These are phyloP conservation scores for Eueides isabella DNA, from an alignment of 1,140 invertebrate genomes.

Conservation along the genomic window DNA sequence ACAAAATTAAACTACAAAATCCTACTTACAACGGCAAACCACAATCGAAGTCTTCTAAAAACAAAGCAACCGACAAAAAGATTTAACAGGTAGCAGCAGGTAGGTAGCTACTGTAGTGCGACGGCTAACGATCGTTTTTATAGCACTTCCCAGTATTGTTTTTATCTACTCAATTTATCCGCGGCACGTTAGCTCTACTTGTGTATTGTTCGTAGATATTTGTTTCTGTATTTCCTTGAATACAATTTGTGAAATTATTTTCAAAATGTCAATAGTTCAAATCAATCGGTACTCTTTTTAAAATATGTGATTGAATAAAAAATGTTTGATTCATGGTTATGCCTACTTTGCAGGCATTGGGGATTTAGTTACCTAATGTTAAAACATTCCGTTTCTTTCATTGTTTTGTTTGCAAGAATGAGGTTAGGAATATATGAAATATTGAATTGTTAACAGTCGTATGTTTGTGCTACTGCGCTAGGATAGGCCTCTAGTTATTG, in stretches of 20 bases:
- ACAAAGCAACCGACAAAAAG: not conserved
- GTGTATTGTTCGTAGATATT: not conserved
- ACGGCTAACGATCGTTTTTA: slow-evolving; percentile 4
- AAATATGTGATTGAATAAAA: too few species aligned
- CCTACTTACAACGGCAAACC: too few species aligned
- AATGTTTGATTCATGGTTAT: not conserved
- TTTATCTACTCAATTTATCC: slow-evolving; percentile 10
- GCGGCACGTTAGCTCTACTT: not conserved
- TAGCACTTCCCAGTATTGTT: slow-evolving; percentile 3
- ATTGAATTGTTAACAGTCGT: too few species aligned
- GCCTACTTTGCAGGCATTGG: too few species aligned
- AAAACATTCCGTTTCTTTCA: too few species aligned
- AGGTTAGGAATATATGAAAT: too few species aligned
- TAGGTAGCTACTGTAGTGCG: not conserved
- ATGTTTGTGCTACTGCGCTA: too few species aligned
- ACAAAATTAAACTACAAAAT: too few species aligned
- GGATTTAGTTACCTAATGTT: too few species aligned
- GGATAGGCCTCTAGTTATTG: too few species aligned
- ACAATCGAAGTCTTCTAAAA: not conserved
- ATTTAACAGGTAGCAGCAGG: not conserved
- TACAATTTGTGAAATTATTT: not conserved
- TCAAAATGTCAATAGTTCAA: not conserved
- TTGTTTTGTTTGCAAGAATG: too few species aligned
- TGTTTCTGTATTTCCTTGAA: not conserved
- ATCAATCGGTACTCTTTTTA: not conserved